Percentiles rank a stretch among this genome's conserved stretches.
Conservation (phyloP, 2,888 invertebrate species). For the Nysson spinosus region DNA sequence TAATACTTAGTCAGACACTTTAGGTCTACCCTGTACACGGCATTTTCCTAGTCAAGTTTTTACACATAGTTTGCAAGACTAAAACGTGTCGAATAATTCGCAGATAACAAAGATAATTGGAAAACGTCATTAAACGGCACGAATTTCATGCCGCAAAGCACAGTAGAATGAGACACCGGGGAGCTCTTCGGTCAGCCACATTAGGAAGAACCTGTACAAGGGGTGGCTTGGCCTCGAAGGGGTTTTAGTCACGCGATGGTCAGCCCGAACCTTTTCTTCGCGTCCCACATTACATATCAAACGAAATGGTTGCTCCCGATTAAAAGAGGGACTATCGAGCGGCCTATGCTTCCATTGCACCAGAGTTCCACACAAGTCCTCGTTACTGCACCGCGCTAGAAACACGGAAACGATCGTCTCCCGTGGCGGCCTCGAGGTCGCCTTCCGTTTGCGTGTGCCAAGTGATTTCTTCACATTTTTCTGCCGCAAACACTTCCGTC, state of each 20-base stretch:
- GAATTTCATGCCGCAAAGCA: too few species aligned
- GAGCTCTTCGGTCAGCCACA: too few species aligned
- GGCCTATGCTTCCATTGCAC: conserved; percentile 14
- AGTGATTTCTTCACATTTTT: conserved; percentile 17
- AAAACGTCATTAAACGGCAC: too few species aligned
- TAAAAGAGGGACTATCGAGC: conserved; percentile 50
- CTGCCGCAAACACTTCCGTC: not conserved
- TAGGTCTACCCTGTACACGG: too few species aligned
- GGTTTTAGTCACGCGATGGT: conserved; percentile 54
- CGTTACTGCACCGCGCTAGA: conserved; percentile 26
- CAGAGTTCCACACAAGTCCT: conserved; percentile 16
- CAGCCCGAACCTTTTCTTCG: conserved; percentile 31
- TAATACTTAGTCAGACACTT: too few species aligned
- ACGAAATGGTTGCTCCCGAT: conserved; percentile 32
- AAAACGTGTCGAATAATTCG: too few species aligned
- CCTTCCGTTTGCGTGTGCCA: conserved; percentile 36
- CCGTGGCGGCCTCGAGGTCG: conserved; percentile 20
- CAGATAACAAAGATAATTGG: too few species aligned
- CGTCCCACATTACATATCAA: conserved; percentile 2
- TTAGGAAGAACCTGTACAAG: conserved; percentile 13
- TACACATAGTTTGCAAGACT: too few species aligned
- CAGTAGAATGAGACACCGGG: too few species aligned
- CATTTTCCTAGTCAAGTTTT: too few species aligned
- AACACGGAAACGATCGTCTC: conserved; percentile 29
- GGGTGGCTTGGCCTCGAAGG: conserved; percentile 10